These are phyloP conservation scores for Pica pica DNA, from an alignment of 2,113 vertebrate species.

Conservation along the genomic window DNA sequence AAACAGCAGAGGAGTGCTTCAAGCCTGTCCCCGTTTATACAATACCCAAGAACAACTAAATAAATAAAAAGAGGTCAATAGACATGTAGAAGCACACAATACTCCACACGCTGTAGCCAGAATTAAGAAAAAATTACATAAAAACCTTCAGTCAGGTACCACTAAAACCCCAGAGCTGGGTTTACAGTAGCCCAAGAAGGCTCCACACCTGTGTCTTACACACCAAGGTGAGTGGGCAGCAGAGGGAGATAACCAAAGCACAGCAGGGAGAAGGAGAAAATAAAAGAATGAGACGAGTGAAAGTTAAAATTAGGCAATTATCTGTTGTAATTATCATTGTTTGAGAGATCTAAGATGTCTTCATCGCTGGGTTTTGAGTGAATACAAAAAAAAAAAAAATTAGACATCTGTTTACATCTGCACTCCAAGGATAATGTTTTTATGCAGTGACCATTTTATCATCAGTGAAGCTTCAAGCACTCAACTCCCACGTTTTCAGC, in stretches of 20 bases:
- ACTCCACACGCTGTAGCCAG: rapidly evolving
- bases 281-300: rapidly evolving
- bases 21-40: not conserved
- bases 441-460: not conserved
- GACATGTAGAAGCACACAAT: rapidly evolving
- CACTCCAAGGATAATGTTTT: not conserved
- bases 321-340: not conserved
- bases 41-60: not conserved
- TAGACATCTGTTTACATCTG: not conserved
- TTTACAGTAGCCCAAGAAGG: not conserved
- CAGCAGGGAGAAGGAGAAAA: not conserved
- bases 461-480: not conserved
- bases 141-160: not conserved
- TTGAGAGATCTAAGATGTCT: not conserved
- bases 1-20: not conserved
- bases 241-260: not conserved
- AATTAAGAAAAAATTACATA: not conserved
- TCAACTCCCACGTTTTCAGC: rapidly evolving
- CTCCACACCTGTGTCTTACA: not conserved
- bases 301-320: not conserved
- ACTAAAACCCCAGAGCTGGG: no score
- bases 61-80: not conserved
- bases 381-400: no score
- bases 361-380: not conserved
- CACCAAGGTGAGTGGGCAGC: not conserved